A percentile compares a stretch with the other conserved stretches of the same genome.
These are phyloP conservation scores for Champsocephalus esox DNA, from an alignment of 2,797 vertebrate species.

Conservation along the genomic window DNA sequence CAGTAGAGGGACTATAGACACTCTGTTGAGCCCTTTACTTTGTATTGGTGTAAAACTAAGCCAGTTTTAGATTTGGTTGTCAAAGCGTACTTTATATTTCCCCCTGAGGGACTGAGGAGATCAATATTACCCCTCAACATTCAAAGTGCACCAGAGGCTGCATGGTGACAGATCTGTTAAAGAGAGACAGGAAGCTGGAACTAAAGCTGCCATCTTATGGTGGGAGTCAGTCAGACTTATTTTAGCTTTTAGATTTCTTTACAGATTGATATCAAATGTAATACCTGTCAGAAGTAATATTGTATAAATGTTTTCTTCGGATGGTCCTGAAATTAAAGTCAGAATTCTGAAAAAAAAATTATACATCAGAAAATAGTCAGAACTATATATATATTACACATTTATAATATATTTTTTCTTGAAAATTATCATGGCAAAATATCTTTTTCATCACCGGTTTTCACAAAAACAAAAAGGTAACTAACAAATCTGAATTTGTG, in stretches of 20 bases:
- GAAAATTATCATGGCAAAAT: no score
- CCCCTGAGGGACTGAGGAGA: slow-evolving; percentile 5
- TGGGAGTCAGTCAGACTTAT: not conserved
- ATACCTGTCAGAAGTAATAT: not conserved
- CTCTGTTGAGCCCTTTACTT: not conserved
- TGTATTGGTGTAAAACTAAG: not conserved
- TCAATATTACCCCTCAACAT: slow-evolving; percentile 23
- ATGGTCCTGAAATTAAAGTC: no score
- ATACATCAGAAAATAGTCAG: no score
- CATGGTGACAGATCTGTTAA: not conserved
- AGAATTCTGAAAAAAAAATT: no score
- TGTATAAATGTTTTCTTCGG: no score
- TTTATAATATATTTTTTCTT: no score
- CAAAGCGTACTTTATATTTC: not conserved
- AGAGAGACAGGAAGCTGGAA: not conserved
- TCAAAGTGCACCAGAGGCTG: not conserved
- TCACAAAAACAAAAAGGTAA: no score
- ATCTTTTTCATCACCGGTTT: no score
- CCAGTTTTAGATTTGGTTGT: not conserved
- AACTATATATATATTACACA: no score
- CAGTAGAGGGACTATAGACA: not conserved
- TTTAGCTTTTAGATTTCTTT: not conserved
- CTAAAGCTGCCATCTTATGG: slow-evolving; percentile 64
- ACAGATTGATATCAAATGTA: not conserved
- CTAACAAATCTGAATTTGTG: no score